phyloP scores from a whole-genome alignment of 1,140 invertebrate species.

The Procambarus clarkii region DNA sequence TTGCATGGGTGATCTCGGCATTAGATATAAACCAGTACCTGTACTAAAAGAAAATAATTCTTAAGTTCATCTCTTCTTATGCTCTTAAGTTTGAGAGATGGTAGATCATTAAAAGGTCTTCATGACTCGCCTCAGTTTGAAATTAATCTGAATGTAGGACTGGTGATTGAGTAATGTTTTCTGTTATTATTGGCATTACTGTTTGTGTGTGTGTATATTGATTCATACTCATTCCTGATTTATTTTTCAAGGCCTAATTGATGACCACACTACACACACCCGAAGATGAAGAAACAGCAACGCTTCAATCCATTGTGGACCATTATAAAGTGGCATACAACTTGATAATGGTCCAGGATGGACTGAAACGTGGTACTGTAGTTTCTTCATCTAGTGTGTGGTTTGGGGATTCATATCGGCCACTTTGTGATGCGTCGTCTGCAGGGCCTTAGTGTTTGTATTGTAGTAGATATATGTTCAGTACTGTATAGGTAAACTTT shows the following conservation, averaged over 20 bases:
- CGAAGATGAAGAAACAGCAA: too few relatives aligned
- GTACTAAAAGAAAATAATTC: background rate
- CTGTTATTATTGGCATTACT: background rate
- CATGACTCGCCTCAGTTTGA: background rate
- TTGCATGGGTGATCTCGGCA: background rate
- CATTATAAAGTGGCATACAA: too few relatives aligned
- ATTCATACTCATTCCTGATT: background rate
- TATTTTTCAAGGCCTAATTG: background rate
- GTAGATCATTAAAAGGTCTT: background rate
- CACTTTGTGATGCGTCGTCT: too few relatives aligned
- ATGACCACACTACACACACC: too few relatives aligned
- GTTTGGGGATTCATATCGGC: too few relatives aligned
- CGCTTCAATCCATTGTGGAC: too few relatives aligned
- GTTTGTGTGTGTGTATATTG: background rate
- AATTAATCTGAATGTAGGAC: background rate
- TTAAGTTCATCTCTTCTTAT: background rate
- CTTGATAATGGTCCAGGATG: too few relatives aligned
- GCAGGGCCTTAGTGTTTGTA: too few relatives aligned
- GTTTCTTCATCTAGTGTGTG: too few relatives aligned
- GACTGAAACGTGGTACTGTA: too few relatives aligned
- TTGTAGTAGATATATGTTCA: background rate
- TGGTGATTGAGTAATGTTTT: background rate
- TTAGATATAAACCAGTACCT: background rate
- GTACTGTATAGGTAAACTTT: background rate
- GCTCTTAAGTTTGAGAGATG: background rate